Evolutionary conservation across 1,140 invertebrate species (phyloP).

Genomic region (Drosophila sechellia): DNA sequence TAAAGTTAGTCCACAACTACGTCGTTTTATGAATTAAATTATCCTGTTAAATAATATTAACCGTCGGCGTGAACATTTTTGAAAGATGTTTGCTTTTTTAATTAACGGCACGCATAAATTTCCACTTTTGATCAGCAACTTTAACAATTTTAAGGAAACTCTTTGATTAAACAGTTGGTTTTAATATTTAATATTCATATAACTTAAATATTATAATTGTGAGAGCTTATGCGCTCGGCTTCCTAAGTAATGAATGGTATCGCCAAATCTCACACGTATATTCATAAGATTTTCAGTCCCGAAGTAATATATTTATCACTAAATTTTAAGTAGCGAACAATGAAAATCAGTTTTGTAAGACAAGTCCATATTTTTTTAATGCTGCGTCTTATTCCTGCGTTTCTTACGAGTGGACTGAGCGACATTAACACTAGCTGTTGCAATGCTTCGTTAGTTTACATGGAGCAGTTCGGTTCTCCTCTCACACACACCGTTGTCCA

Average conservation of each 20-base stretch:
- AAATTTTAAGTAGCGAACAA: constrained; percentile 21
- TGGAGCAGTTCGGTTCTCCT: constrained; percentile 54
- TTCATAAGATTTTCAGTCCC: background rate
- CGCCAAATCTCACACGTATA: background rate
- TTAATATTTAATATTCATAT: background rate
- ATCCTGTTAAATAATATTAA: constrained; percentile 1
- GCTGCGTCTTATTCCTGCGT: constrained; percentile 57
- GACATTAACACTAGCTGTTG: constrained; percentile 55
- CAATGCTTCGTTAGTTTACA: constrained; percentile 66
- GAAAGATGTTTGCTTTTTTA: no score
- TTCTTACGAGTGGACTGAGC: constrained; percentile 62
- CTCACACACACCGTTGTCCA: constrained; percentile 36
- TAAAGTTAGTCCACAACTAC: background rate
- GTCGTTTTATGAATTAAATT: no score
- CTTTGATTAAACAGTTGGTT: background rate
- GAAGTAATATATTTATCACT: constrained; percentile 14
- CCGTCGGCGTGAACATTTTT: constrained; percentile 19
- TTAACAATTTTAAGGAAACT: background rate
- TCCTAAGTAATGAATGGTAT: background rate
- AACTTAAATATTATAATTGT: background rate
- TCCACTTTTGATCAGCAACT: background rate
- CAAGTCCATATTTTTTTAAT: constrained; percentile 48
- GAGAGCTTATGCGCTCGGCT: background rate
- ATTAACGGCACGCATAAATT: background rate
- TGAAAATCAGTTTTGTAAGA: constrained; percentile 42